Conservation (phyloP, 64 coral and sea anemone species). For the Stichodactyla helianthus region DNA sequence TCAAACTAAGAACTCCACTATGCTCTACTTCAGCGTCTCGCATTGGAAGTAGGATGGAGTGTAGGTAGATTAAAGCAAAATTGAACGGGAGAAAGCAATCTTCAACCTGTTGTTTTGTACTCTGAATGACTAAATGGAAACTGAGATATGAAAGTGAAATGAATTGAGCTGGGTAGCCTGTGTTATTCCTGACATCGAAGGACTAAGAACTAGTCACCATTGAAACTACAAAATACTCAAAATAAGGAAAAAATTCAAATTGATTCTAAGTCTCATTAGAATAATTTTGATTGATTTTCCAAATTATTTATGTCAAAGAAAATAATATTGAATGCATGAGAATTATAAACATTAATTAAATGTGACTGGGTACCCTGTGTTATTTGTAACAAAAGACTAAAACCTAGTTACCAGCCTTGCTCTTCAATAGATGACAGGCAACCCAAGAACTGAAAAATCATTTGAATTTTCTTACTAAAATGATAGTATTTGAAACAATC, state of each 20-base stretch:
- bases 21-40: conserved; percentile 11
- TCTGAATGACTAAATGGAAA: background rate
- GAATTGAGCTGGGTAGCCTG: background rate
- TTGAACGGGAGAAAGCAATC: background rate
- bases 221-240: too few species aligned
- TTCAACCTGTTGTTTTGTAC: background rate
- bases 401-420: background rate
- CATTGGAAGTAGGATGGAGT: background rate
- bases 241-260: too few species aligned
- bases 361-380: background rate
- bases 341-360: too few species aligned
- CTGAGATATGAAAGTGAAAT: background rate
- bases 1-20: background rate
- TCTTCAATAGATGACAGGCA: background rate
- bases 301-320: too few species aligned
- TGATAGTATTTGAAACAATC: too few species aligned
- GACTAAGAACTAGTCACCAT: background rate
- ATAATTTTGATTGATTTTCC: too few species aligned
- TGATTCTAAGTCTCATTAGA: too few species aligned
- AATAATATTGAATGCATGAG: too few species aligned
- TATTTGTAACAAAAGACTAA: background rate
- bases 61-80: background rate
- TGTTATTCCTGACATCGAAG: background rate
- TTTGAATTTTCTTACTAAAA: background rate
- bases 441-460: background rate